A percentile compares a stretch with the other conserved stretches of the same genome.
These are phyloP conservation scores for Meliscaeva auricollis DNA, from an alignment of 2,888 invertebrate genomes.

Conservation along the genomic window DNA sequence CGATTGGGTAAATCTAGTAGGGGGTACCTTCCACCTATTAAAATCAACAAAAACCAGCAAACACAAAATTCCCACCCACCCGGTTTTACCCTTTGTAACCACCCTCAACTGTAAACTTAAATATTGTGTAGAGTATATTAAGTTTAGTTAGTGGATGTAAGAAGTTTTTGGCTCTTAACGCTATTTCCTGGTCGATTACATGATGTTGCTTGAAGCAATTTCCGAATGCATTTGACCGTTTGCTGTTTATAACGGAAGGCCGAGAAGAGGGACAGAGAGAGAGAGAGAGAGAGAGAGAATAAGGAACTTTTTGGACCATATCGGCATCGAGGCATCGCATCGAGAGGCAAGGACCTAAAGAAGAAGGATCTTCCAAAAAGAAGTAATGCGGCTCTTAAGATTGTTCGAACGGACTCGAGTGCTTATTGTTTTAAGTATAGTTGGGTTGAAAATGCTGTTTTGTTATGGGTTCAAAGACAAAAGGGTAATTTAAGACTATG, in stretches of 20 bases:
- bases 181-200: slow-evolving; percentile 74
- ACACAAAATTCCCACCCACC: neutral
- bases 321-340: neutral
- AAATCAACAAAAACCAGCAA: neutral
- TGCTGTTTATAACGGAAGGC: slow-evolving; percentile 17
- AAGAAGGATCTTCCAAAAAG: neutral
- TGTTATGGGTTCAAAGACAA: neutral
- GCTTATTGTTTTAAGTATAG: slow-evolving; percentile 73
- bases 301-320: slow-evolving; percentile 39
- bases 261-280: neutral
- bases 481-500: slow-evolving; percentile 59
- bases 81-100: slow-evolving; percentile 17
- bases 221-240: slow-evolving; percentile 71
- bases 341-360: neutral
- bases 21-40: slow-evolving; percentile 7
- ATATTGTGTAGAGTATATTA: slow-evolving; percentile 36
- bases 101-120: slow-evolving; percentile 15
- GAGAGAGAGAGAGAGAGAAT: no score
- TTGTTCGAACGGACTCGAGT: slow-evolving; percentile 45
- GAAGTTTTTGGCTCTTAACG: slow-evolving; percentile 68
- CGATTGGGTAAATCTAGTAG: slow-evolving; percentile 45
- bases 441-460: slow-evolving; percentile 30
- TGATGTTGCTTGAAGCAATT: slow-evolving; percentile 71
- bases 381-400: slow-evolving; percentile 67
- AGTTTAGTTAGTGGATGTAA: slow-evolving; percentile 42